These are phyloP conservation scores for Lycaon pictus DNA, from an alignment of 2,113 vertebrate genomes.

Conservation along the genomic window DNA sequence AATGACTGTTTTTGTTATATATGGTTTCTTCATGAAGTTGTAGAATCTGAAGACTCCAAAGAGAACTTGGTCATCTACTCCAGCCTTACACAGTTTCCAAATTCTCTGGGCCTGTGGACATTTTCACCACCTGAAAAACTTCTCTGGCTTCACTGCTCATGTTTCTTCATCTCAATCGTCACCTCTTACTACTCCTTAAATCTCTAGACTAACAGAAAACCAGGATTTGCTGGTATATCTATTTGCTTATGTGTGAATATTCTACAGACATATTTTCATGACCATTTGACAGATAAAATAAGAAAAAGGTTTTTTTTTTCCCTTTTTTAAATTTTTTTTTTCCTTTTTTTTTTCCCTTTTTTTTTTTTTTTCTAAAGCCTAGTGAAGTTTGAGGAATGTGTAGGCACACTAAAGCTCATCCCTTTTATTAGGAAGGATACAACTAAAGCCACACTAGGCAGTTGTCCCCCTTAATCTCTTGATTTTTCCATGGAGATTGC, in stretches of 20 bases:
- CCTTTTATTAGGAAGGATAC: background rate
- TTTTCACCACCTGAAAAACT: constrained; percentile 36
- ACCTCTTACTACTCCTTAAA: background rate
- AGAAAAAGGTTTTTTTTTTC: no score
- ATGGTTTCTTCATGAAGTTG: constrained; percentile 39
- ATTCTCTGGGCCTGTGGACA: constrained; percentile 39
- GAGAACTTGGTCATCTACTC: constrained; percentile 51
- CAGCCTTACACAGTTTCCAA: constrained; percentile 35
- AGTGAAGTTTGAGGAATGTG: background rate
- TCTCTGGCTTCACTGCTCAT: constrained; percentile 21
- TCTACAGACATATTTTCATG: background rate
- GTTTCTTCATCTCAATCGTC: constrained; percentile 16
- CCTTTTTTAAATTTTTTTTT: background rate
- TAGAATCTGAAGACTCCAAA: constrained; percentile 52
- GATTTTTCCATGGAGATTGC: background rate
- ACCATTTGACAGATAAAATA: background rate
- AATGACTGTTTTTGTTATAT: constrained; percentile 52
- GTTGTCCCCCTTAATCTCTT: background rate
- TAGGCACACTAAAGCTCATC: background rate
- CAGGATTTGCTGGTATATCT: constrained; percentile 45
- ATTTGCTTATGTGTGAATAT: constrained; percentile 47
- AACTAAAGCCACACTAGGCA: background rate
- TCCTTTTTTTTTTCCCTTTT: background rate
- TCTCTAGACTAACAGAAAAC: constrained; percentile 49
- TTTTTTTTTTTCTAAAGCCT: background rate